Evolutionary conservation across 2,888 invertebrate genomes (phyloP).

Genomic region (Hypomecis atomaria): DNA sequence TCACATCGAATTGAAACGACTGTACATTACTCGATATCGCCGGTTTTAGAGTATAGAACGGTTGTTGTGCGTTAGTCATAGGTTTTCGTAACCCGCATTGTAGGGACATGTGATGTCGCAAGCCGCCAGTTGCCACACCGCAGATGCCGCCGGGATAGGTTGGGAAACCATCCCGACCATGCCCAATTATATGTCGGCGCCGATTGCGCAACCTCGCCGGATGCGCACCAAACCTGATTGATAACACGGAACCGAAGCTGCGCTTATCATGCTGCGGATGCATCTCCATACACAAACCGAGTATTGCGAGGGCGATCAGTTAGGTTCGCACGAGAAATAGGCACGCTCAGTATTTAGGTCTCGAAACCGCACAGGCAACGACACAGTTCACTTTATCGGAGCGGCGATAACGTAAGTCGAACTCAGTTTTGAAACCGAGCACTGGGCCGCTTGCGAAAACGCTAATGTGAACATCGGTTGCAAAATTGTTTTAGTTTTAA

Average conservation of each 20-base stretch:
- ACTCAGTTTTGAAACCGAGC: constrained; percentile 81
- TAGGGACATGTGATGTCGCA: constrained; percentile 81
- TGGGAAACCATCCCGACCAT: constrained; percentile 83
- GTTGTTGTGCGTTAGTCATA: constrained; percentile 72
- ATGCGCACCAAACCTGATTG: constrained; percentile 68
- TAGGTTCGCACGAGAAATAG: constrained; percentile 35
- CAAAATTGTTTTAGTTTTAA: constrained; percentile 83
- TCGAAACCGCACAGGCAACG: constrained; percentile 74
- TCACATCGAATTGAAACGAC: constrained; percentile 38
- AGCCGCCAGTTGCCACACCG: constrained; percentile 74
- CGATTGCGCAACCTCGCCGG: constrained; percentile 69
- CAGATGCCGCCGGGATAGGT: constrained; percentile 81
- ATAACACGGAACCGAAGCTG: constrained; percentile 51
- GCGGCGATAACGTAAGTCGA: constrained; percentile 81
- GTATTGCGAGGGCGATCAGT: constrained; percentile 14
- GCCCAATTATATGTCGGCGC: constrained; percentile 77
- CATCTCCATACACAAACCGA: constrained; percentile 23
- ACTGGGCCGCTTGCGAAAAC: constrained; percentile 84
- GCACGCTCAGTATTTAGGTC: constrained; percentile 71
- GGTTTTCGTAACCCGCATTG: constrained; percentile 82
- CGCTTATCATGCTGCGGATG: constrained; percentile 27
- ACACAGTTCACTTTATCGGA: constrained; percentile 80
- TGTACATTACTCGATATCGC: constrained; percentile 44
- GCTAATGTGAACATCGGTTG: constrained; percentile 84
- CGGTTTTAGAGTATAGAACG: constrained; percentile 58